Base-by-base conservation (phyloP, 2,888 invertebrate genomes). In the Lepidocyrtinus sp. region DNA sequence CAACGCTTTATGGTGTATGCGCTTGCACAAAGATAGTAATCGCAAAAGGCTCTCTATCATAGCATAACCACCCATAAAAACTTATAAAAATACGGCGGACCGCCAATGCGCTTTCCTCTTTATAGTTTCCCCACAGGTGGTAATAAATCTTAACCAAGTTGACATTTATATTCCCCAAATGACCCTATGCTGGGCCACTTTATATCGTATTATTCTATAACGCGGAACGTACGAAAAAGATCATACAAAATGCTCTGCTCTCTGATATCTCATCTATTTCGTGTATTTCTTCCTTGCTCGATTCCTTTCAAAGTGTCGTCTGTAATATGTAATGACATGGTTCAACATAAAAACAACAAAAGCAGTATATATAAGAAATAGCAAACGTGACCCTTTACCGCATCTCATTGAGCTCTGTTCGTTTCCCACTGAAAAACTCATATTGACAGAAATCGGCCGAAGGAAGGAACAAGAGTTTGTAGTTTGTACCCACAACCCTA, bases 151-250 rank as follows among this genome's bases (percentile, higher is more conserved):
- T 79, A 26, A 75, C 64, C 79, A 68, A 76, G 72, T 72, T 83
- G 83, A 83, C 83, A 83, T 81, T 83, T 83, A 83, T 83, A 77
- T 81, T 83, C 70, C 83, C 83, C 83, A 77, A 83, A 83, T 83
- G 83, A 77, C 71, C 70, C 69, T 74, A 25, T 70, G 75, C 67
- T 65, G 61, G 36, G 68, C 62, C 75, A 50, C 65, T n/a, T 59
- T 59, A 59, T 19, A 65, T n/a, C 65, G 15, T 25, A 15, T 5
- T 27, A 21, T 65, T 65, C 15, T 63, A 24, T 36, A 36, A 12
- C 36, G 12, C 5, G 36, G 5, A 7, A 7, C 36, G 12, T 36
- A 36, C 12, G 5, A 36, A 36, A 36, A 36, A 36, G 36, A 36
- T 36, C 36, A 5, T 36, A 36, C 36, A 36, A 36, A 36, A 36